Evolutionary conservation across 2,113 vertebrate genomes (phyloP).

Genomic region (Camelus bactrianus): DNA sequence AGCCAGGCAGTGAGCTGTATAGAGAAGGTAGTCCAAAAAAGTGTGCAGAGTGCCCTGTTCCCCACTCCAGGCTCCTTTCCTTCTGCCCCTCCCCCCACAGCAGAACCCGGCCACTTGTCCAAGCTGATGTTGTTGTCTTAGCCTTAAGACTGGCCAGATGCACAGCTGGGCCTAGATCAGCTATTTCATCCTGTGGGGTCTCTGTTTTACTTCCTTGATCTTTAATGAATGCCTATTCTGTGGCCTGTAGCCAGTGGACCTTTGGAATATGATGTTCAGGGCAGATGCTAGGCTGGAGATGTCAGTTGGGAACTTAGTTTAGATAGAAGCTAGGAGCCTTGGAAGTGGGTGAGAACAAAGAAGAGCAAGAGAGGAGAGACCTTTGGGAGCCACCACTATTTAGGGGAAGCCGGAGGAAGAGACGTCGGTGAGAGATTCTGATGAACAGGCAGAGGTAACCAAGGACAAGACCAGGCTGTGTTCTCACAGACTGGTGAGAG

Average conservation of each 20-base stretch:
- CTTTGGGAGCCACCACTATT: not conserved
- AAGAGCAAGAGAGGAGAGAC: not conserved
- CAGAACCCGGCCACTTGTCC: not conserved
- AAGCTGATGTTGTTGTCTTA: not conserved
- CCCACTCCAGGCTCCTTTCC: not conserved
- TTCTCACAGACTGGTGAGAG: not conserved
- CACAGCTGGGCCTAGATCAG: not conserved
- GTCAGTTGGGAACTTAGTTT: not conserved
- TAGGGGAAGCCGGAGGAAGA: not conserved
- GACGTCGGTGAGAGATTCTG: not conserved
- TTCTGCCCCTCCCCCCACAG: rapidly evolving
- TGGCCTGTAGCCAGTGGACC: not conserved
- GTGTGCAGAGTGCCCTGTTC: too few relatives aligned
- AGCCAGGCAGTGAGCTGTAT: not conserved
- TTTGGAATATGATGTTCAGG: not conserved
- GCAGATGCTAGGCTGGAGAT: not conserved
- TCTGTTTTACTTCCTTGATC: not conserved
- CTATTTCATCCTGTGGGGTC: not conserved
- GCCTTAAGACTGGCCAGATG: not conserved
- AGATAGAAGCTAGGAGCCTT: not conserved
- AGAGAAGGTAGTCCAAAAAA: not conserved
- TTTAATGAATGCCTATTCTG: not conserved
- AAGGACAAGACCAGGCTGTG: not conserved
- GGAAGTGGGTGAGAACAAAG: not conserved
- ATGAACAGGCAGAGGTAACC: not conserved